Conservation (phyloP, 1,140 invertebrate species). For the Scaptomyza montana region DNA sequence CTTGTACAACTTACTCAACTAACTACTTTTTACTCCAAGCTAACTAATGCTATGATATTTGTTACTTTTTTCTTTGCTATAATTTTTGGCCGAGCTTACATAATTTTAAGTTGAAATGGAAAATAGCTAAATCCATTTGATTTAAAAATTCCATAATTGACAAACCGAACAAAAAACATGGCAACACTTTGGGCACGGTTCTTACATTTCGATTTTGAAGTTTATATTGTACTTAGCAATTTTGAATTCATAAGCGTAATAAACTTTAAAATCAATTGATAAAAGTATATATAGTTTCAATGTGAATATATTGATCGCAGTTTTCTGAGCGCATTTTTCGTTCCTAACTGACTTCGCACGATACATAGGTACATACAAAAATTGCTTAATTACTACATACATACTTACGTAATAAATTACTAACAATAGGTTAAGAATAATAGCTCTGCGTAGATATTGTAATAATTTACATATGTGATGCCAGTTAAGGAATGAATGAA, state of each 20-base stretch:
- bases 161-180: conserved; percentile 28
- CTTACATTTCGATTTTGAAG: conserved; percentile 41
- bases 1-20: conserved; percentile 40
- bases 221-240: conserved; percentile 34
- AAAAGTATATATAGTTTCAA: conserved; percentile 2
- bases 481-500: neutral
- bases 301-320: conserved; percentile 25
- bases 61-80: neutral
- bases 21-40: conserved; percentile 35
- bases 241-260: conserved; percentile 11
- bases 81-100: conserved; percentile 4
- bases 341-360: neutral
- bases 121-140: conserved; percentile 25
- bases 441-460: conserved; percentile 8
- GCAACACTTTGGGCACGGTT: conserved; percentile 71
- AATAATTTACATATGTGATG: conserved; percentile 7
- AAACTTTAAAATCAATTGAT: conserved; percentile 6
- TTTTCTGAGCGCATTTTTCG: conserved; percentile 46
- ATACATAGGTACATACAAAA: neutral
- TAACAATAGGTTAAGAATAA: conserved; percentile 22
- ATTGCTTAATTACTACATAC: neutral
- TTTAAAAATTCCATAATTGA: conserved; percentile 46
- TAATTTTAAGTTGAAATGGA: conserved; percentile 10
- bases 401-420: neutral
- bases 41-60: conserved; percentile 8